Conservation (phyloP, 2,888 invertebrate genomes). For the Pimpla rufipes region DNA sequence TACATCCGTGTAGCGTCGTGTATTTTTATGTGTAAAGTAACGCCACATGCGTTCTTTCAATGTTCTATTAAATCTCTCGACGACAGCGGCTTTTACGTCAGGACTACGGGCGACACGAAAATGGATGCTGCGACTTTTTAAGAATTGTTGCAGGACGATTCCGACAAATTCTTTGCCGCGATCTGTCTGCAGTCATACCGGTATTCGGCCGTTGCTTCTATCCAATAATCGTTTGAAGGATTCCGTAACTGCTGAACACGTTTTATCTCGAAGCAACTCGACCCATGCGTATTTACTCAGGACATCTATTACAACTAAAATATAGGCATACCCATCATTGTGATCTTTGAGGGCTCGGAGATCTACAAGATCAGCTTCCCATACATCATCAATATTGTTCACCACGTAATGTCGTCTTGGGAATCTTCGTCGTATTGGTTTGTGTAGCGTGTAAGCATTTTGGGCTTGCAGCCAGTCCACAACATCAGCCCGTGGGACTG, state of each 20-base stretch:
- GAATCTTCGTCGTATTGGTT: conserved; percentile 17
- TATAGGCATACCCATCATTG: conserved; percentile 17
- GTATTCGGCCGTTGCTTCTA: neutral
- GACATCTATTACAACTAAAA: conserved; percentile 24
- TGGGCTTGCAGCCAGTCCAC: neutral
- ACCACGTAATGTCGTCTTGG: conserved; percentile 1
- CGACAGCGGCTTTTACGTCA: neutral
- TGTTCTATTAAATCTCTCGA: no score
- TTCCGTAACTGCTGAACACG: conserved; percentile 1
- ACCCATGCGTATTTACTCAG: neutral
- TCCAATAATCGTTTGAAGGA: neutral
- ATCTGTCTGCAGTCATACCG: neutral
- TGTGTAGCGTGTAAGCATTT: conserved; percentile 16
- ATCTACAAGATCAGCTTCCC: neutral
- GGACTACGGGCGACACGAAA: neutral
- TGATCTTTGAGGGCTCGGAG: conserved; percentile 15
- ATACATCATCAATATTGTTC: neutral
- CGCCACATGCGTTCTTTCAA: no score
- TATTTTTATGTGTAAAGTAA: neutral
- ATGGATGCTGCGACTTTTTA: neutral
- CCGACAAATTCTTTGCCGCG: conserved; percentile 15
- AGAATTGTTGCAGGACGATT: neutral
- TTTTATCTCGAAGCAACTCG: neutral
- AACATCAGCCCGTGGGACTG: neutral
- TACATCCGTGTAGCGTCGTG: neutral